A percentile compares a stretch with the other conserved stretches of the same genome.
Conservation (phyloP, 2,113 vertebrate genomes). For the Equus quagga region DNA sequence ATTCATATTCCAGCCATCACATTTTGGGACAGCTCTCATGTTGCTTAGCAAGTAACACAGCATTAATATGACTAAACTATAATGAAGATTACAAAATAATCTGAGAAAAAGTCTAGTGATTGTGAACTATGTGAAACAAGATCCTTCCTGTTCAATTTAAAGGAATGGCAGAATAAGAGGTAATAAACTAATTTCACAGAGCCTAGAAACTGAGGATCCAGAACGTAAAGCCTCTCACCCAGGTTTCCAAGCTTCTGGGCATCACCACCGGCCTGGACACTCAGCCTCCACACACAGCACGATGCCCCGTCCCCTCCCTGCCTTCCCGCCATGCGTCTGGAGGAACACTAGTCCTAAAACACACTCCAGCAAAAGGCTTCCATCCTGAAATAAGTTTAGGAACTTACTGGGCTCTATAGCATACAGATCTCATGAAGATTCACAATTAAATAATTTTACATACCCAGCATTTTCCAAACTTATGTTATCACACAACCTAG, state of each 20-base stretch:
- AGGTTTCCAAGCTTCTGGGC: background rate
- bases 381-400: background rate
- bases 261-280: background rate
- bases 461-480: background rate
- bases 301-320: background rate
- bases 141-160: background rate
- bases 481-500: background rate
- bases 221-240: background rate
- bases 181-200: background rate
- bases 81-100: background rate
- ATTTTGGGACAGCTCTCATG: background rate
- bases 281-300: accelerated
- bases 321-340: background rate
- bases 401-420: background rate
- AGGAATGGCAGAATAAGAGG: background rate
- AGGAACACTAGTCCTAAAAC: background rate
- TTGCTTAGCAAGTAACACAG: background rate
- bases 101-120: background rate
- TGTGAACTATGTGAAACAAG: background rate
- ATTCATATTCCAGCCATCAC: background rate
- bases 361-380: background rate
- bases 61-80: background rate
- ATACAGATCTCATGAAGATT: background rate
- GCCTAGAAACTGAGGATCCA: background rate
- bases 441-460: background rate